Evolutionary conservation across 2,797 vertebrate genomes (phyloP).

Genomic region (Falco biarmicus): DNA sequence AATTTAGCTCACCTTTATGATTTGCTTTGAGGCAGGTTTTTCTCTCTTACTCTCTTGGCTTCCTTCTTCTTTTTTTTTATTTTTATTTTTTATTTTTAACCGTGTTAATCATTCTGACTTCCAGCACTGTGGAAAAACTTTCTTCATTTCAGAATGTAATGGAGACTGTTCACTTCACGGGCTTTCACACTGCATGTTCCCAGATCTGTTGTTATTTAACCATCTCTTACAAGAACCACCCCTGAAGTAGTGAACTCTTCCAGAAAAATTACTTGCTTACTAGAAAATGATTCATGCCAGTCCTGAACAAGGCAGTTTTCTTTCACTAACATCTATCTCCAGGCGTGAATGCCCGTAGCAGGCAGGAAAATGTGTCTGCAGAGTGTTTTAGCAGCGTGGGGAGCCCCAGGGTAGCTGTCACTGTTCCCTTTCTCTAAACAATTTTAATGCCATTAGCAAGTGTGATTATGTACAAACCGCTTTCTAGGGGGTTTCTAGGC

Average conservation of each 20-base stretch:
- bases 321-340: not conserved
- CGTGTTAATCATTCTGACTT: conserved; percentile 31
- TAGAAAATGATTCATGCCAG: not conserved
- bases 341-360: not conserved
- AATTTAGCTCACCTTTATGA: conserved; percentile 39
- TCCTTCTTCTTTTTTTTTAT: not conserved
- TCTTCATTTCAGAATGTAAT: conserved; percentile 42
- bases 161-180: not conserved
- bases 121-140: conserved; percentile 55
- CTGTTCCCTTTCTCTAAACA: conserved; percentile 45
- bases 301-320: not conserved
- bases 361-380: conserved; percentile 22
- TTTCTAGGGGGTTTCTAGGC: conserved; percentile 62
- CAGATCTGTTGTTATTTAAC: conserved; percentile 32
- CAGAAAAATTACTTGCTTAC: conserved; percentile 35
- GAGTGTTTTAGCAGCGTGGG: not conserved
- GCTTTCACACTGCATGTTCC: not conserved
- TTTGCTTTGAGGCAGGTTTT: conserved; percentile 57
- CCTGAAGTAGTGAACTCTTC: conserved; percentile 3
- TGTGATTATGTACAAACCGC: conserved; percentile 61
- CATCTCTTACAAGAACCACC: conserved; percentile 9
- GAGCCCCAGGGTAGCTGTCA: conserved; percentile 14
- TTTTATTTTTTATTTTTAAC: not conserved
- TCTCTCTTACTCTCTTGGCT: not conserved
- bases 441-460: conserved; percentile 47